phyloP scores from a whole-genome alignment of 2,113 vertebrate genomes.

The Microcebus ravelobensis region DNA sequence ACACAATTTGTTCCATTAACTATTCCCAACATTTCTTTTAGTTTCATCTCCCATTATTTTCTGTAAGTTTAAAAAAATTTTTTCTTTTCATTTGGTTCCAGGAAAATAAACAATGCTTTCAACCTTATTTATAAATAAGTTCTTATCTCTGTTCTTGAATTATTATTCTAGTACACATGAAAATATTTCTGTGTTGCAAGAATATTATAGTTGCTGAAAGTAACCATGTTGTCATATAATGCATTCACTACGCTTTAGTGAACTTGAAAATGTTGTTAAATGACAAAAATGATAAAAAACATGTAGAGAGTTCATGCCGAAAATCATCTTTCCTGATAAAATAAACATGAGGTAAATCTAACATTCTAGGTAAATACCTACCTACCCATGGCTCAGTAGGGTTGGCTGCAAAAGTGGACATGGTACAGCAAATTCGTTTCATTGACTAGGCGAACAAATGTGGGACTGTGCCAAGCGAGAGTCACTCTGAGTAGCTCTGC shows the following conservation, averaged over 20 bases:
- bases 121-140: constrained; percentile 37
- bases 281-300: constrained; percentile 61
- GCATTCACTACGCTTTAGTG: constrained; percentile 60
- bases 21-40: neutral
- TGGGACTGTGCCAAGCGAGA: neutral
- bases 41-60: neutral
- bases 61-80: neutral
- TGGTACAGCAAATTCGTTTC: neutral
- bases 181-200: neutral
- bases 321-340: constrained; percentile 69
- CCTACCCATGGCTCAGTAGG: neutral
- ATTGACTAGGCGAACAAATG: neutral
- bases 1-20: neutral
- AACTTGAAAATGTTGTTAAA: constrained; percentile 74
- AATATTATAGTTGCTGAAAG: neutral
- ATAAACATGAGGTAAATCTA: constrained; percentile 57
- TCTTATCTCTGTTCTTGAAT: constrained; percentile 11
- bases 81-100: neutral
- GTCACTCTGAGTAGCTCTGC: neutral
- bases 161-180: neutral
- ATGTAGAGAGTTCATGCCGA: constrained; percentile 47
- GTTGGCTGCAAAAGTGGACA: neutral
- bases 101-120: neutral
- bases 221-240: constrained; percentile 39
- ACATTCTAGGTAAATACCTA: neutral